Evolutionary conservation across 2,113 vertebrate species (phyloP), one percentile per base, ranked within the genome.

Genomic region (Motacilla alba): DNA sequence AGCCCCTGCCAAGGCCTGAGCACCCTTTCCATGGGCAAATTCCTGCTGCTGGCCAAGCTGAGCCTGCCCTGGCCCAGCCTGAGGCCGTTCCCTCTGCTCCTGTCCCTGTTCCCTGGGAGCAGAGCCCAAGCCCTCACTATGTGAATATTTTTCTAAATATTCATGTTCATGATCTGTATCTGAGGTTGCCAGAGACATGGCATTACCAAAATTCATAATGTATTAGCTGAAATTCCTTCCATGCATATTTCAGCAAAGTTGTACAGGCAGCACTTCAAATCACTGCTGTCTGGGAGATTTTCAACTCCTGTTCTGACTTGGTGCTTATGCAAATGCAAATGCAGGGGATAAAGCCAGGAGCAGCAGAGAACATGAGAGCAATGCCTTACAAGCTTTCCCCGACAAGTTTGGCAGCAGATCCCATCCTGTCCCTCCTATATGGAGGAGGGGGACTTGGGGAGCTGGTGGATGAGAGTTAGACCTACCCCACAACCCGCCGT

Each of bases 181-280:
- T 46, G 52, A 87, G 49, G 15, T 26, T 92, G 53, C 59, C 93
- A 55, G 66, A 56, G 64, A 70, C 1, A 0, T 64, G n/a, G 15
- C 73, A 55, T 79, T 87, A 80, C 53, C 46, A 77, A 91, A 87
- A 90, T 89, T 95, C 92, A 91, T 74, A 76, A 95, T 66, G 46
- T 58, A 94, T 76, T 85, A 87, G 33, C 55, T 89, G 67, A 62
- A 93, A 94, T 74, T 69, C 43, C 30, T 85, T 74, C 88, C 63
- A 80, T 88, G 43, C 39, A 76, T 93, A 83, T 94, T 95, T 95
- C 79, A 95, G 82, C 17, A 21, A 90, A 77, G 56, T 58, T 91
- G 30, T 74, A 83, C 50, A 85, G 77, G 63, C 62, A 82, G 44
- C 46, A 58, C 50, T 85, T 96, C 81, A 75, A 64, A 64, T 69